Base-by-base conservation (phyloP, 2,888 invertebrate species). In the Shargacucullia verbasci region DNA sequence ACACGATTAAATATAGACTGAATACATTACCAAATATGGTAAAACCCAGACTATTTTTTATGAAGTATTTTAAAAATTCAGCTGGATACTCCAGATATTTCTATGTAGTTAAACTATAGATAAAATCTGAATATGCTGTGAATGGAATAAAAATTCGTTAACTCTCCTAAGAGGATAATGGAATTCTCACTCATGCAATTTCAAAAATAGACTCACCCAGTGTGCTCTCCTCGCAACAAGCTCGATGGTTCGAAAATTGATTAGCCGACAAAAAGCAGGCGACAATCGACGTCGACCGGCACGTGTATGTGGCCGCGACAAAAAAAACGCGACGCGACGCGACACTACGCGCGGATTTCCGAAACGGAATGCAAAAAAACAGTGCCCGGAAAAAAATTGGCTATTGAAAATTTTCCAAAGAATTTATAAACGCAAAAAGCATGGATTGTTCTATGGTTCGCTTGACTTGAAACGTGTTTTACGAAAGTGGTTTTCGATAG, bases 241-340 rank as follows among this genome's bases (percentile, higher is more conserved):
- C 44, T 55, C 69, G 62, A 52, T 73, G 70, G 66, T 67, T 78
- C 73, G 75, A 75, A 84, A 84, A 83, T 81, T 82, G 85, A 83
- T 83, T 81, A 81, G 76, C 66, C 63, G 41, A 70, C 80, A 87
- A 88, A 89, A 89, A 88, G 59, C 62, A 54, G 73, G 73, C 68
- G 79, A 76, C 76, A 68, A 72, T 59, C 73, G 68, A 61, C 73
- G 71, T 63, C 76, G 61, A 70, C 78, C 83, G 84, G 86, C 86
- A 86, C 88, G 88, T 86, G 88, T 84, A 73, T 75, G 67, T 50
- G 69, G 63, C 61, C 62, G 59, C 62, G 58, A 61, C 70, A 80
- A 79, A 80, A 80, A 81, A 75, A 76, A 62, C 43, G 59, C 46
- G 55, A 55, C 59, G 70, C 46, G 55, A 55, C 57, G 70, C 63